Conservation (phyloP, 2,113 vertebrate genomes). For the Malurus elegans region DNA sequence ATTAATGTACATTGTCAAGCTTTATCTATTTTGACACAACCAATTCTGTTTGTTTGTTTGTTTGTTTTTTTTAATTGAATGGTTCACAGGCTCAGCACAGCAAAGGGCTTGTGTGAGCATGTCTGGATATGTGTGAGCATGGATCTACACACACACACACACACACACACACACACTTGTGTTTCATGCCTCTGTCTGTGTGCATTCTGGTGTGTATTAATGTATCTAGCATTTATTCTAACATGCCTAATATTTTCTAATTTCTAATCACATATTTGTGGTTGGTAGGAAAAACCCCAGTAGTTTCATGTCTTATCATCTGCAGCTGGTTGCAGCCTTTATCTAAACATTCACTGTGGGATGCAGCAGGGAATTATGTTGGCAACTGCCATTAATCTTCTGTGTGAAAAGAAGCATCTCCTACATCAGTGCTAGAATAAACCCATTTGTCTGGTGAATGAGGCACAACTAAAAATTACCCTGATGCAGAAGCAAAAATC, state of each 20-base stretch:
- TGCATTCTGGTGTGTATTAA: neutral
- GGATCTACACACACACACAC: neutral
- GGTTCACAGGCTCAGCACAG: neutral
- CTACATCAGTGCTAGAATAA: constrained; percentile 12
- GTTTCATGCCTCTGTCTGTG: neutral
- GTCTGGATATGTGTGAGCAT: no score
- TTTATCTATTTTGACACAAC: neutral
- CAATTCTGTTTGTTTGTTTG: rapidly evolving
- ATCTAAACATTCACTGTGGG: constrained; percentile 21
- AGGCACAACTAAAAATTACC: constrained; percentile 22
- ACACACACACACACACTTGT: neutral
- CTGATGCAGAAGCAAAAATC: constrained; percentile 2
- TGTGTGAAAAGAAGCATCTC: neutral
- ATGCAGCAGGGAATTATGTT: neutral
- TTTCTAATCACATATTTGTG: neutral
- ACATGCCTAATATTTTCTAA: neutral
- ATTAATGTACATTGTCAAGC: neutral
- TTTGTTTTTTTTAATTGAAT: neutral
- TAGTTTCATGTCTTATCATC: constrained; percentile 8
- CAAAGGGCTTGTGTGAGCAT: neutral
- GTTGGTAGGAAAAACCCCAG: neutral
- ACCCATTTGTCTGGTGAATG: constrained; percentile 30
- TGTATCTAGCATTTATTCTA: neutral
- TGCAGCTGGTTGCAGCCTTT: constrained; percentile 34
- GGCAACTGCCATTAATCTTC: constrained; percentile 46